Percentiles rank a stretch among this genome's conserved stretches.
Evolutionary conservation across 1,140 invertebrate genomes (phyloP).

Genomic region (Artemia franciscana): DNA sequence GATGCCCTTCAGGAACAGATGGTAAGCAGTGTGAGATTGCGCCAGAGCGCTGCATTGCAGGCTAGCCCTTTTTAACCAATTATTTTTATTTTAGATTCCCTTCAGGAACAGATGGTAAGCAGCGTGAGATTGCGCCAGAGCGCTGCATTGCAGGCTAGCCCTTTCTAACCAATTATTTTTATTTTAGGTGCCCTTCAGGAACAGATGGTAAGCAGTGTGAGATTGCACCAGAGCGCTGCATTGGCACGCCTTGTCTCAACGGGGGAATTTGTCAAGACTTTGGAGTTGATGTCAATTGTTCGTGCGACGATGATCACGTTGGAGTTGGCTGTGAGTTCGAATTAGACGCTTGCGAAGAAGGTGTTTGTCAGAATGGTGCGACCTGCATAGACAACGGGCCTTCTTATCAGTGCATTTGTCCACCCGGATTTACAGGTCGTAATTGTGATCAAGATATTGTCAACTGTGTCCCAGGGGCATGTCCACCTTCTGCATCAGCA

Average conservation of each 20-base stretch:
- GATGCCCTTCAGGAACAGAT: conserved; percentile 76
- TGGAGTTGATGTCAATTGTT: conserved; percentile 78
- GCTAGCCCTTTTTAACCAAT: background rate
- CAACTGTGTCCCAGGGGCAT: conserved; percentile 79
- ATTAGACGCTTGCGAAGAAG: conserved; percentile 67
- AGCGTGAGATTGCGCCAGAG: conserved; percentile 82
- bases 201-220: conserved; percentile 86
- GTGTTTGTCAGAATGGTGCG: conserved; percentile 73
- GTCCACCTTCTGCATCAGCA: conserved; percentile 60
- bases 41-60: conserved; percentile 72
- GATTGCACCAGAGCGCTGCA: conserved; percentile 78
- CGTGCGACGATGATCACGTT: conserved; percentile 57
- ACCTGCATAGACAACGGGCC: conserved; percentile 61
- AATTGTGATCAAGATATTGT: conserved; percentile 79
- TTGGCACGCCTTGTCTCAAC: conserved; percentile 88
- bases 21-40: conserved; percentile 85
- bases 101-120: conserved; percentile 75
- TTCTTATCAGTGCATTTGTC: conserved; percentile 63
- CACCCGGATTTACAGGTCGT: conserved; percentile 41
- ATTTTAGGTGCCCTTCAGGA: conserved; percentile 54
- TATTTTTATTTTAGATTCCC: conserved; percentile 43
- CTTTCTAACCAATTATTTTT: conserved; percentile 2
- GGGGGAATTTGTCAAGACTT: conserved; percentile 80
- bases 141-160: conserved; percentile 43
- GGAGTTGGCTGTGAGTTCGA: conserved; percentile 82